phyloP scores from a whole-genome alignment of 1,140 invertebrate genomes.

The Ectropis grisescens region DNA sequence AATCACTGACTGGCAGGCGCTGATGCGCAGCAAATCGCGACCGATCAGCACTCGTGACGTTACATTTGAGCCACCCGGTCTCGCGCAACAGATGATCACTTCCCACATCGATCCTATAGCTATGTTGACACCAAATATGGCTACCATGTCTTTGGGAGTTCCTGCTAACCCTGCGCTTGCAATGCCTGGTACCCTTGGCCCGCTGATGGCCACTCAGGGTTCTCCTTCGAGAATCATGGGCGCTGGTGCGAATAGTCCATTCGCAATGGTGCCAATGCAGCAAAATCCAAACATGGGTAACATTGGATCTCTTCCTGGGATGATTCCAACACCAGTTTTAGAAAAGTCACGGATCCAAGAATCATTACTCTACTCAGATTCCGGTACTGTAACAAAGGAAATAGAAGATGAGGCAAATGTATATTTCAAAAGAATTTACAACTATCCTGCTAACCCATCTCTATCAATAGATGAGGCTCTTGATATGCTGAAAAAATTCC shows the following conservation, averaged over 20 bases:
- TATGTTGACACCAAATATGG: conserved; percentile 79
- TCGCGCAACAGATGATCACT: conserved; percentile 74
- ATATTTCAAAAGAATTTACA: conserved; percentile 98
- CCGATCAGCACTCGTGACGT: conserved; percentile 72
- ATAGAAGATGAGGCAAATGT: conserved; percentile 98
- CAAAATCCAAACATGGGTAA: conserved; percentile 75
- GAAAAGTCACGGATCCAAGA: conserved; percentile 74
- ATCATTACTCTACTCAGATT: conserved; percentile 77
- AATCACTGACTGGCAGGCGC: conserved; percentile 84
- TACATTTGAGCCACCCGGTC: conserved; percentile 66
- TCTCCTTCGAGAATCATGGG: conserved; percentile 87
- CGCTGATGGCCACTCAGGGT: conserved; percentile 82
- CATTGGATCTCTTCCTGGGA: conserved; percentile 71
- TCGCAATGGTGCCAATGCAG: conserved; percentile 79
- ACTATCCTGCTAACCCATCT: conserved; percentile 94
- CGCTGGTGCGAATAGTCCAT: conserved; percentile 77
- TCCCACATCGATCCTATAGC: conserved; percentile 81
- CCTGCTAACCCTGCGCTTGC: conserved; percentile 78
- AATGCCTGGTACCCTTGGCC: conserved; percentile 77
- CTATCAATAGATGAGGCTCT: conserved; percentile 93
- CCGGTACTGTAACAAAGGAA: conserved; percentile 89
- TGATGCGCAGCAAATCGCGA: conserved; percentile 79
- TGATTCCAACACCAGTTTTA: conserved; percentile 71
- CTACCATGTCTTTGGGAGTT: conserved; percentile 77
- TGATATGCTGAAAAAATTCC: conserved; percentile 95